Base-by-base conservation (phyloP, 2,113 vertebrate species). In the Tyrannus savana region DNA sequence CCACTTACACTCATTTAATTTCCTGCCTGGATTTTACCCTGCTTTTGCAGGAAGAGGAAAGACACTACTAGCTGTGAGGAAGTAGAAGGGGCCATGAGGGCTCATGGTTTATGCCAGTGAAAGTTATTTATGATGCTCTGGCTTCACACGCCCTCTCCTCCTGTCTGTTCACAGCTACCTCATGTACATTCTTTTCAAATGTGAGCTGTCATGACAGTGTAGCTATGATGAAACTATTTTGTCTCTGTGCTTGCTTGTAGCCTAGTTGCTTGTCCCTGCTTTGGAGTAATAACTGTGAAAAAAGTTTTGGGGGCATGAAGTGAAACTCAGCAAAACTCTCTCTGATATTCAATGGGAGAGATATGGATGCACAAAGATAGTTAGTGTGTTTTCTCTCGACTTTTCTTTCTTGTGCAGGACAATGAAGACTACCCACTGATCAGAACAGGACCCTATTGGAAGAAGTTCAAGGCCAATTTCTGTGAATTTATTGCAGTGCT, bases 401-500 rank as follows among this genome's bases (percentile, higher is more conserved):
- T 82, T 35, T 52, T 79, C 37, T 81, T 63, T 93, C 41, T 55
- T 5, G 42, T 82, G n/a, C 47, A 99, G 98, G 98, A 98, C 77
- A 98, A 97, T 50, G 98, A 98, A 46, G 98, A 99, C 83, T 99
- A 99, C 89, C 99, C 99, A 0, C 98, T 99, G 46, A 97, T 97
- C 78, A 98, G 98, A 96, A 84, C 99, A 7, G 99, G 98, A 37
- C 96, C 98, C 2, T 98, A 98, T 3, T 99, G 98, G 97, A 99
- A 98, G 91, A 99, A 98, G 97, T 99, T 99, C 94, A 98, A 98
- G 89, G 96, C 98, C 1, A 98, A 99, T 96, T 98, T 99, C 96
- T 99, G 98, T 63, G 99, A 99, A 90, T 99, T 99, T n/a, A 97
- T 99, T 92, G 97, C 98, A 2, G 98, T 99, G 95, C 96, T 99